Evolutionary conservation across 2,888 invertebrate genomes (phyloP).

Genomic region (Orchesellides sinensis): DNA sequence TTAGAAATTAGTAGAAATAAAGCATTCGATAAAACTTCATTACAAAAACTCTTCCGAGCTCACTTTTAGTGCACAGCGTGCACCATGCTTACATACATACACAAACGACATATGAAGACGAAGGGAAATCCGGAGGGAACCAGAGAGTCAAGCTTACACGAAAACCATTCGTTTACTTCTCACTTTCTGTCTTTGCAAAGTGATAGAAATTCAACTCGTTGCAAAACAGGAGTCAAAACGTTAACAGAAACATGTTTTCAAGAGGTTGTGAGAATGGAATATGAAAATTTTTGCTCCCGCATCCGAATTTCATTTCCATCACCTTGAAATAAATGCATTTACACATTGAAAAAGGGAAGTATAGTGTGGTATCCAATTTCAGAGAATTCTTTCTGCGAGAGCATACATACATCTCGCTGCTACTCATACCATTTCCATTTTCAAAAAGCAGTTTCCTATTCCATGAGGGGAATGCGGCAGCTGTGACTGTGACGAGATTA

Average conservation of each 20-base stretch:
- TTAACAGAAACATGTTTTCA: slow-evolving; percentile 28
- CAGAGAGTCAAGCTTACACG: neutral
- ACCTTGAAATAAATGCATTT: slow-evolving; percentile 42
- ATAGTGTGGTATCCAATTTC: slow-evolving; percentile 46
- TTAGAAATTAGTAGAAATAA: too few species aligned
- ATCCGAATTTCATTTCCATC: slow-evolving; percentile 55
- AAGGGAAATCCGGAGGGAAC: too few species aligned
- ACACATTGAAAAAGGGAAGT: slow-evolving; percentile 43
- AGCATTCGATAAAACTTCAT: neutral
- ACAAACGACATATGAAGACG: too few species aligned
- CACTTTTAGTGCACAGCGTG: neutral
- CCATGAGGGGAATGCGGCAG: slow-evolving; percentile 54
- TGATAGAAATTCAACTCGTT: neutral
- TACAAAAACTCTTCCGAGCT: neutral
- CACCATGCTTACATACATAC: neutral
- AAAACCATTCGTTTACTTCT: neutral
- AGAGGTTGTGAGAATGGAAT: slow-evolving; percentile 54
- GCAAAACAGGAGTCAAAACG: too few species aligned
- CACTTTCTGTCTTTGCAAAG: neutral
- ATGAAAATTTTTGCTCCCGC: slow-evolving; percentile 48
- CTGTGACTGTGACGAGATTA: slow-evolving; percentile 65
- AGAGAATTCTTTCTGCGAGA: slow-evolving; percentile 3
- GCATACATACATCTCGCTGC: neutral
- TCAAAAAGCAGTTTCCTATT: slow-evolving; percentile 42
- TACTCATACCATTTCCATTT: slow-evolving; percentile 46